Conservation (phyloP, 2,797 vertebrate species). For the Botia kubotai region DNA sequence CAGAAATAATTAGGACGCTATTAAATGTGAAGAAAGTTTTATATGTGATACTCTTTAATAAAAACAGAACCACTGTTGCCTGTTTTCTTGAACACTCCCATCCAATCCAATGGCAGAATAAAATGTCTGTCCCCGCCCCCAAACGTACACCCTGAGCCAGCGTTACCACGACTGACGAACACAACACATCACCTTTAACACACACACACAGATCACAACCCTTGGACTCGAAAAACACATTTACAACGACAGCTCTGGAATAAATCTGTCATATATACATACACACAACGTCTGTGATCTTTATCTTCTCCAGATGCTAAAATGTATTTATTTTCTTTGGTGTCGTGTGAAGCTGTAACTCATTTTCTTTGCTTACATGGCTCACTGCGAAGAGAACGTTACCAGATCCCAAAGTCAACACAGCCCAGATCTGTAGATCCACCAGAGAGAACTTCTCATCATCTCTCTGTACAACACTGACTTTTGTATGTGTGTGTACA, state of each 20-base stretch:
- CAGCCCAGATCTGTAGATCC: conserved; percentile 21
- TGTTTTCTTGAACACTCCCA: background rate
- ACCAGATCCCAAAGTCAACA: conserved; percentile 50
- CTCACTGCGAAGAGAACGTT: conserved; percentile 39
- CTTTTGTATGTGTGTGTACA: background rate
- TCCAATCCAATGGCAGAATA: background rate
- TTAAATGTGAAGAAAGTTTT: no score
- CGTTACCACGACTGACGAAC: background rate
- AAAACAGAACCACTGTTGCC: no score
- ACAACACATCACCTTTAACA: background rate
- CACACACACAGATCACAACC: conserved; percentile 24
- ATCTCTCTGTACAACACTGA: background rate
- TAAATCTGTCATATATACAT: conserved; percentile 21
- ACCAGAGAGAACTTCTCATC: conserved; percentile 13
- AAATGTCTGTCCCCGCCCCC: background rate
- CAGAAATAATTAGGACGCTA: no score
- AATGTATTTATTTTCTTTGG: conserved; percentile 21
- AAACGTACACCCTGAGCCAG: background rate
- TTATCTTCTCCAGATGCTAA: conserved; percentile 47
- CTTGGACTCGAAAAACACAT: conserved; percentile 3
- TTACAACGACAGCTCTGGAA: conserved; percentile 35
- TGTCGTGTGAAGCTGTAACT: conserved; percentile 39
- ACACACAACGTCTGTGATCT: background rate
- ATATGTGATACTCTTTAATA: no score
- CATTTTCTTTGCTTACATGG: conserved; percentile 31